These are phyloP conservation scores for Agapostemon virescens DNA, from an alignment of 2,888 invertebrate genomes.

Conservation along the genomic window DNA sequence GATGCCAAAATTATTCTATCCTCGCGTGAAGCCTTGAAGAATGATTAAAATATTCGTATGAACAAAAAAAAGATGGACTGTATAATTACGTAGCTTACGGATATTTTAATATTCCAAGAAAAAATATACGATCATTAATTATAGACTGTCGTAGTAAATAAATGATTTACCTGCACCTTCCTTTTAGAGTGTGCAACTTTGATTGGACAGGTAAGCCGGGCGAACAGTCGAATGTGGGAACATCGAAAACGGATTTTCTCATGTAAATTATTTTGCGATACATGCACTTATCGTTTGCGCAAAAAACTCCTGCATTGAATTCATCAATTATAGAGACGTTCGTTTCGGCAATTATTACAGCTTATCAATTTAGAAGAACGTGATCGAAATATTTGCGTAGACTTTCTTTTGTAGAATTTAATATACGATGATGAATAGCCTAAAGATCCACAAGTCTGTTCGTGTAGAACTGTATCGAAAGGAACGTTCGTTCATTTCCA, in stretches of 20 bases:
- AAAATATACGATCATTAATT: slow-evolving; percentile 27
- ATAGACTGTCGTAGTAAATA: slow-evolving; percentile 15
- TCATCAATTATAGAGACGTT: background rate
- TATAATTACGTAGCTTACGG: slow-evolving; percentile 22
- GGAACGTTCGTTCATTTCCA: too few relatives aligned
- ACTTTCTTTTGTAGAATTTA: too few relatives aligned
- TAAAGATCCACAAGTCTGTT: too few relatives aligned
- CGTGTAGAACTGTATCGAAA: too few relatives aligned
- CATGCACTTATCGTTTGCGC: background rate
- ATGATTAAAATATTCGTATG: slow-evolving; percentile 11
- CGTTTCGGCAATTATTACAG: too few relatives aligned
- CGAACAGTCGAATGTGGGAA: slow-evolving; percentile 9
- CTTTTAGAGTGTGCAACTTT: background rate
- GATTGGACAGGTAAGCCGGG: background rate
- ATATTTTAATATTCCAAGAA: slow-evolving; percentile 18
- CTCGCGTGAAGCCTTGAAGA: background rate
- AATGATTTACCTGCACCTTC: slow-evolving; percentile 8
- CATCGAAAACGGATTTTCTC: background rate
- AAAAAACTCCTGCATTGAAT: background rate
- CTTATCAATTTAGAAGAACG: too few relatives aligned
- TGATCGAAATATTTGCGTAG: too few relatives aligned
- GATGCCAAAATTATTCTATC: background rate
- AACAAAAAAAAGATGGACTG: slow-evolving; percentile 4
- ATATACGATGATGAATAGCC: too few relatives aligned
- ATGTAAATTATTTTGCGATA: background rate